Base-by-base conservation (phyloP, 2,888 invertebrate species). In the Malacosoma neustria region DNA sequence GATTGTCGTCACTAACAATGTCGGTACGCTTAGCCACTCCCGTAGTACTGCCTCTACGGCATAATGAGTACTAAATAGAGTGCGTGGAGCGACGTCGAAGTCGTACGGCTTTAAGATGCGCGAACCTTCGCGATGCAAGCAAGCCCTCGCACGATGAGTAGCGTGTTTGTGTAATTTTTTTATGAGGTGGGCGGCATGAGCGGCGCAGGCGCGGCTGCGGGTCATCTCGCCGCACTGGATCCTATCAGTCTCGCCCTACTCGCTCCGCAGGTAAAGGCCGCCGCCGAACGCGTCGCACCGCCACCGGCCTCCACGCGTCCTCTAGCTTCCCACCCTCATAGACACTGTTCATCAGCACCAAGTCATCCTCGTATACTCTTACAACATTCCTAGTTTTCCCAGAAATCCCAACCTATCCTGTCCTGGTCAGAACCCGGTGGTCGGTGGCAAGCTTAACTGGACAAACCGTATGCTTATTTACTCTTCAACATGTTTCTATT, bases 151-250 rank as follows among this genome's bases (percentile, higher is more conserved):
- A 80, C 81, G 76, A 77, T 81, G 72, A 84, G 82, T 84, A 84
- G 80, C 80, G 82, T 77, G 71, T 82, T 77, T 82, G 80, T 85
- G 81, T 84, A 82, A 80, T 84, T 81, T 75, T 87, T 87, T 87
- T 85, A 86, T 74, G 87, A 88, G 88, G 87, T 88, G 82, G 87
- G 87, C 71, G 87, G 87, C 79, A 72, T 87, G 81, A 79, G 82
- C 80, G 82, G 82, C 69, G 74, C 86, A 67, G 81, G 81, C 60
- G 87, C 85, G 61, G 85, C 85, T 54, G 80, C 86, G 65, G 72
- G 86, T 69, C 87, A 87, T 73, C 85, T 86, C 76, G 72, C 87
- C 68, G 87, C 86, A 67, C 75, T 87, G 77, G 86, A 87, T 75
- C 87, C 87, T 69, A 77, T 87, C 81, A 81, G 80, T 70, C 82